These are phyloP conservation scores for Condylura cristata DNA, from an alignment of 2,113 vertebrate species.

Conservation along the genomic window DNA sequence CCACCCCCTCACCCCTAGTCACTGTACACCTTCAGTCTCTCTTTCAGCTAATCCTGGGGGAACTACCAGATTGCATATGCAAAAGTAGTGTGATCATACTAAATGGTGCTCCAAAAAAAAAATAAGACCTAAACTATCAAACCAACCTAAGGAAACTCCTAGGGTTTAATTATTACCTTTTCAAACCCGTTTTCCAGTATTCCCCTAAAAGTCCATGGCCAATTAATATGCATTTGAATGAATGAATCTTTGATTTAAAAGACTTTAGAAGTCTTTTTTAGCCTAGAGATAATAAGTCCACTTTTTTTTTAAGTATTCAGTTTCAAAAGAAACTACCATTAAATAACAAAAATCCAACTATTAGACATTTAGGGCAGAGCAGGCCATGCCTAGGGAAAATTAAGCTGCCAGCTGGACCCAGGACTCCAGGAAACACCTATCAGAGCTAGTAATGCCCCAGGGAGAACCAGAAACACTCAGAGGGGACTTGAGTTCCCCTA, in stretches of 20 bases:
- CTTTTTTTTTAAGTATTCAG: not conserved
- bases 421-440: no score
- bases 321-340: not conserved
- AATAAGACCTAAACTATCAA: slow-evolving; percentile 25
- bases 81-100: slow-evolving; percentile 1
- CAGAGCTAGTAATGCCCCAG: no score
- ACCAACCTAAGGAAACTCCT: not conserved
- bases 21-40: not conserved
- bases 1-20: not conserved
- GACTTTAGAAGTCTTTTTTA: slow-evolving; percentile 7
- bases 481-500: no score
- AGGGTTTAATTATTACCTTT: not conserved
- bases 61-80: slow-evolving; percentile 8
- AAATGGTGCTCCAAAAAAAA: slow-evolving; percentile 4
- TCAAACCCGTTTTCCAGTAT: not conserved
- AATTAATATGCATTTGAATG: slow-evolving; percentile 20
- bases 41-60: not conserved
- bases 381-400: no score
- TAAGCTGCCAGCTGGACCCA: no score
- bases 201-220: not conserved
- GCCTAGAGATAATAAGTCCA: not conserved
- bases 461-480: no score
- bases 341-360: no score
- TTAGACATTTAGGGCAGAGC: no score
- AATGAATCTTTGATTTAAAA: no score